Conservation (phyloP, 30 jellyfish, hydroid and myxozoan genomes). For the Catostylus mosaicus region DNA sequence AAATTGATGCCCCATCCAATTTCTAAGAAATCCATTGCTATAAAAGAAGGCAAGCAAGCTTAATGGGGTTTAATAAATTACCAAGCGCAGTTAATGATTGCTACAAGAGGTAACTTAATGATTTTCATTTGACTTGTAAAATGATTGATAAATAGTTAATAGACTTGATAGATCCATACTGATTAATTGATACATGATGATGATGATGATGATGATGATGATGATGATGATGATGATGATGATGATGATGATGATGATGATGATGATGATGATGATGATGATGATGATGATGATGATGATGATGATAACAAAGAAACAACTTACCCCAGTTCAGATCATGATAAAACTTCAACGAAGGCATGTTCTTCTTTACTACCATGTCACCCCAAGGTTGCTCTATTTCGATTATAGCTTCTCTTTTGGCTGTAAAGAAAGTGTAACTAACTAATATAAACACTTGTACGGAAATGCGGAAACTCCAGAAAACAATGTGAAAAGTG, state of each 20-base stretch:
- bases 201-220: background rate
- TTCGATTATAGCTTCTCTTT: slow-evolving; percentile 46
- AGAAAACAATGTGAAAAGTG: too few species aligned
- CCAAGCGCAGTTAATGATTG: background rate
- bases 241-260: background rate
- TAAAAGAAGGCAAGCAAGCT: too few species aligned
- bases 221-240: background rate
- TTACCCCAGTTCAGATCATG: slow-evolving; percentile 85
- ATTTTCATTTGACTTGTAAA: background rate
- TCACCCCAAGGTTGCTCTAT: slow-evolving; percentile 85
- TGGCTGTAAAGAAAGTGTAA: slow-evolving; percentile 58
- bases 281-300: background rate
- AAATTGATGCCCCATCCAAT: slow-evolving; percentile 92
- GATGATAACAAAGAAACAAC: background rate
- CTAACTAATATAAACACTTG: too few species aligned
- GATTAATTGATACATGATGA: background rate
- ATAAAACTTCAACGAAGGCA: slow-evolving; percentile 91
- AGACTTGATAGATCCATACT: background rate
- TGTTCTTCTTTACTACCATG: slow-evolving; percentile 67
- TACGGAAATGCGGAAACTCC: too few species aligned
- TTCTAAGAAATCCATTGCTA: slow-evolving; percentile 80
- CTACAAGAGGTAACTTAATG: background rate
- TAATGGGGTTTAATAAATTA: too few species aligned
- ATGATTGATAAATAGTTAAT: too few species aligned
- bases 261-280: background rate